A percentile compares a stretch with the other conserved stretches of the same genome.
phyloP scores from a whole-genome alignment of 2,113 vertebrate species.

The Agapornis roseicollis region DNA sequence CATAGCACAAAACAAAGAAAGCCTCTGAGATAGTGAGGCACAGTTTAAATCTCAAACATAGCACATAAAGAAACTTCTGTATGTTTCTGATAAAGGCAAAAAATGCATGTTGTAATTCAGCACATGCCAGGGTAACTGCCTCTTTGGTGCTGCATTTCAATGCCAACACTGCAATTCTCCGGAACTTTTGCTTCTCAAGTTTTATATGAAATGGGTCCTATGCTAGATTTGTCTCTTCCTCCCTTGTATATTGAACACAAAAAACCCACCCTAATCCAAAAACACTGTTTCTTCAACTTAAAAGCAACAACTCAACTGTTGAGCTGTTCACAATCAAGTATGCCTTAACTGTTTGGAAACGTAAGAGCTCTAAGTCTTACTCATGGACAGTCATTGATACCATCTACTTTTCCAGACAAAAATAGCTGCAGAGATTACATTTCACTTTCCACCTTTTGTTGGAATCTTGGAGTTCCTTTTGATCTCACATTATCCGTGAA shows the following conservation, averaged over 20 bases:
- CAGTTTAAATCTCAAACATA: neutral
- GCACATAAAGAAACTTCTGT: accelerated
- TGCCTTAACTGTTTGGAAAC: neutral
- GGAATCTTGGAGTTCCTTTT: constrained; percentile 51
- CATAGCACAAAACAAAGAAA: neutral
- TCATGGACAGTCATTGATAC: neutral
- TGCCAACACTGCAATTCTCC: neutral
- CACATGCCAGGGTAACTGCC: neutral
- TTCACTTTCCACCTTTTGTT: constrained; percentile 52
- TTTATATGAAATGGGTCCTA: neutral
- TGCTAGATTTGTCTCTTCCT: neutral
- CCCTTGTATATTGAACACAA: neutral
- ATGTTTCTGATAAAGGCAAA: neutral
- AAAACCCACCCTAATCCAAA: neutral
- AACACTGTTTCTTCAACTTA: neutral
- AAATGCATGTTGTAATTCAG: neutral
- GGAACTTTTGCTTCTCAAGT: neutral
- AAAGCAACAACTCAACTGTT: neutral
- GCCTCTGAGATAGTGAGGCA: neutral
- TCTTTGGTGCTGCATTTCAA: neutral
- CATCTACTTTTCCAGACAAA: constrained; percentile 20
- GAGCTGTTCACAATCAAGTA: neutral
- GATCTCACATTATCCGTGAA: constrained; percentile 49
- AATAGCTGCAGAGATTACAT: constrained; percentile 50
- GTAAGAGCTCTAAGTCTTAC: neutral